Base-by-base conservation (phyloP, 2,888 invertebrate genomes). In the Parascotia fuliginaria region DNA sequence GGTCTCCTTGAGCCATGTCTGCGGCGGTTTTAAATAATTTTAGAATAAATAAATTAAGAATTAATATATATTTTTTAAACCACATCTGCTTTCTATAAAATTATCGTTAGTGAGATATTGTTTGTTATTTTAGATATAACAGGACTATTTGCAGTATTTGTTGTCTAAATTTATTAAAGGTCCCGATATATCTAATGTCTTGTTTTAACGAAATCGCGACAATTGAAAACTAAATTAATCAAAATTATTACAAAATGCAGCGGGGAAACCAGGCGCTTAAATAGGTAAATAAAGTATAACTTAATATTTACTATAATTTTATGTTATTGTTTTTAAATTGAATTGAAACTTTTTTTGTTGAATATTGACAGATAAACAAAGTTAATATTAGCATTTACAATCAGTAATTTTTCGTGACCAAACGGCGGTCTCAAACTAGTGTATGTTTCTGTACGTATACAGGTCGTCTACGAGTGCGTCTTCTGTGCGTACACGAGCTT, bases 221-320 rank as follows among this genome's bases (percentile, higher is more conserved):
- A 19, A 12, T 19, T 15, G 7, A 33, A 45, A 6, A 12, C 22
- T 14, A 22, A 27, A 39, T 37, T 39, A 45, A 39, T 34, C 28
- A 12, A 13, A 19, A 28, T 37, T 48, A 12, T 42, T 48, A 36
- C 29, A 7, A 48, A 12, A 42, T 36, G 37, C 36, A 55, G 45
- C 45, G 24, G 32, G 45, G 45, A 45, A 44, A 24, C 37, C 9
- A 19, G 13, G 27, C 37, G 11, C 14, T 38, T 13, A 34, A n/a
- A 36, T 45, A 45, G 45, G 45, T 45, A 45, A 45, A 39, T 45
- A 45, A 44, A 39, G 22, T 33, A 19, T 3, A 16, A 27, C 24
- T 38, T 38, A 27, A 29, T 43, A 36, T 45, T 45, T 33, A 33
- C 9, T 37, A 15, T 19, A 22, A 22, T 39, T 39, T 24, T 24